Percentiles rank a stretch among this genome's conserved stretches.
phyloP scores from a whole-genome alignment of 1,140 invertebrate species.

The Thereuonema tuberculata region DNA sequence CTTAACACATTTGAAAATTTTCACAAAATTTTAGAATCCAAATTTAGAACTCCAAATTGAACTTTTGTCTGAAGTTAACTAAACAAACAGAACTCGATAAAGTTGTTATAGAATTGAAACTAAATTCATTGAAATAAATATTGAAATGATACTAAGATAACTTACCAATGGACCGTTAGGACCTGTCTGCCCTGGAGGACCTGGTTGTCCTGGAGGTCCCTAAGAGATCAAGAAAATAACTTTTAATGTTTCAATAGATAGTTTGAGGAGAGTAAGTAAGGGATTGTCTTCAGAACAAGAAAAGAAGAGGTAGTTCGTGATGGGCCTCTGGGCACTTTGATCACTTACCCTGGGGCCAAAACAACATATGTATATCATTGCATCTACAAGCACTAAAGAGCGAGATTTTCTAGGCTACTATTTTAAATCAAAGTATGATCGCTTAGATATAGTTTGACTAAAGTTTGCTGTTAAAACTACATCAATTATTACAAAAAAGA shows the following conservation, averaged over 20 bases:
- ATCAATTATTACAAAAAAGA: not conserved
- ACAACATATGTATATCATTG: not conserved
- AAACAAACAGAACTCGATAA: too few species aligned
- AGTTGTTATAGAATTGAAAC: not conserved
- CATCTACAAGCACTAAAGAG: too few species aligned
- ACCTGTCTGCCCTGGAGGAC: slow-evolving; percentile 51
- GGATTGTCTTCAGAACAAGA: not conserved
- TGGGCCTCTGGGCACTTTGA: too few species aligned
- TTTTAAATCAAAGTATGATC: too few species aligned
- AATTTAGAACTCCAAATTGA: too few species aligned
- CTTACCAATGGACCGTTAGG: slow-evolving; percentile 43
- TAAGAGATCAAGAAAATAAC: slow-evolving; percentile 3
- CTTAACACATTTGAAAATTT: too few species aligned
- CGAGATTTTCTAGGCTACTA: too few species aligned
- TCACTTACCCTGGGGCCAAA: too few species aligned
- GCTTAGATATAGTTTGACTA: too few species aligned
- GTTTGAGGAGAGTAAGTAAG: not conserved
- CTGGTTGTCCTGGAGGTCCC: slow-evolving; percentile 51
- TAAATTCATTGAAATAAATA: not conserved
- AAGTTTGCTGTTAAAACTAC: not conserved
- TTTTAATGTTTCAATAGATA: not conserved
- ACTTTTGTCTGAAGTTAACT: too few species aligned
- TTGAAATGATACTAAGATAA: not conserved
- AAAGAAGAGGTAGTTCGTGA: too few species aligned
- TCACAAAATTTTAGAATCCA: too few species aligned